Base-by-base conservation (phyloP, 2,113 vertebrate species). In the Fulica atra region DNA sequence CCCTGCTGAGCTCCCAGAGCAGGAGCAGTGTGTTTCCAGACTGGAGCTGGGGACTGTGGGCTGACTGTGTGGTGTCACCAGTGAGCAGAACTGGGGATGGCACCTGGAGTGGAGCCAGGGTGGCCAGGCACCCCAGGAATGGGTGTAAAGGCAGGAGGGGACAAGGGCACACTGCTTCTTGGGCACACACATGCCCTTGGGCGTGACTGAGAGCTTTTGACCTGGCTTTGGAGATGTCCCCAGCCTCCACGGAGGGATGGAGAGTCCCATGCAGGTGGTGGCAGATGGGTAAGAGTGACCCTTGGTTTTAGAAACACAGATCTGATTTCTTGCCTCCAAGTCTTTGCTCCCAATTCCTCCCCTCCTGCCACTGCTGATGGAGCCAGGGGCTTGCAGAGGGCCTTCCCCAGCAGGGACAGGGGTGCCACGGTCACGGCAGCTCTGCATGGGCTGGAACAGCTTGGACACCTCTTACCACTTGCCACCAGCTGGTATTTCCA, bases 81-180 rank as follows among this genome's bases (percentile, higher is more conserved):
- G 17, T 4, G n/a, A 59, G 81, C 35, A 24, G 35, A 72, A 51
- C 28, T 11, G 12, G 25, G 15, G 25, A 35, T 71, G 81, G 48
- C 19, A 29, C 25, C 87, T 50, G 78, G 15, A 1, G 48, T 10
- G 26, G 59, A 31, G 35, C 36, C 8, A 11, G 18, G 20, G 53
- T 20, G 51, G n/a, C 12, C 28, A 25, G 44, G 35, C 38, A 18
- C 63, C 42, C 53, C 8, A 2, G 42, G n/a, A 2, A 1, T 35
- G 44, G 28, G 59, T 38, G n/a, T 12, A 17, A 28, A 61, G 53
- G 36, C 54, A 64, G 69, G 48, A 77, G 24, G 36, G n/a, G 68
- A 46, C 5, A 11, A 59, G 38, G 36, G 33, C 26, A 9, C 0
- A 0, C 21, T 44, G 7, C 17, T 11, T 84, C 21, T 14, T 61